phyloP scores from a whole-genome alignment of 2,888 invertebrate species.

The Lysandra coridon region DNA sequence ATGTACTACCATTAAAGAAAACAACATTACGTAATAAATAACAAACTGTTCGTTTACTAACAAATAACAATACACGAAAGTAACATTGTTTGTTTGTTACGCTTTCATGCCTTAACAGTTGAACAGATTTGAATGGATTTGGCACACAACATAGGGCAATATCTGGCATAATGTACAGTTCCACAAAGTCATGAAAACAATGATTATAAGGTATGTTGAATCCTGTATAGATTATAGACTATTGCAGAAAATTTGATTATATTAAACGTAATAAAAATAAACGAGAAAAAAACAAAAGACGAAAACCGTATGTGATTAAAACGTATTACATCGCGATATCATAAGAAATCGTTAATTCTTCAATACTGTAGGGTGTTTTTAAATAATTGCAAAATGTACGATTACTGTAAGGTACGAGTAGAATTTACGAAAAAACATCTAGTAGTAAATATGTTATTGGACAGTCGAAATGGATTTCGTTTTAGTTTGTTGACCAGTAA shows the following conservation, averaged over 20 bases:
- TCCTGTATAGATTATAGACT: too few species aligned
- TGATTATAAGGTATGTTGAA: background rate
- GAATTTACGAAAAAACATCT: too few species aligned
- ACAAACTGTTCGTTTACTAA: background rate
- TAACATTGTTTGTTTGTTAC: slow-evolving; percentile 15
- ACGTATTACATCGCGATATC: too few species aligned
- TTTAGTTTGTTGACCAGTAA: background rate
- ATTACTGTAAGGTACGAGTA: too few species aligned
- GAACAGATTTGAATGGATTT: slow-evolving; percentile 32
- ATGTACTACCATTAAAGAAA: too few species aligned
- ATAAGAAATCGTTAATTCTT: too few species aligned
- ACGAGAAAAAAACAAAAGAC: too few species aligned
- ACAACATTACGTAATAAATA: background rate
- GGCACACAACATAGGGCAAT: slow-evolving; percentile 23
- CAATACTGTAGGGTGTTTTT: too few species aligned
- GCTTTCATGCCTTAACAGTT: slow-evolving; percentile 14
- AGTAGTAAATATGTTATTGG: background rate
- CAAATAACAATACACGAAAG: background rate
- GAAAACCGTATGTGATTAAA: too few species aligned
- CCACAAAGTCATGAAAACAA: background rate
- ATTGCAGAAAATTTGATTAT: too few species aligned
- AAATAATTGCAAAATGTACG: too few species aligned
- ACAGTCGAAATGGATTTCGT: background rate
- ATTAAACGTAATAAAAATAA: too few species aligned
- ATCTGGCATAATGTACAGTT: background rate